phyloP scores from a whole-genome alignment of 2,113 vertebrate species.

The Sorex araneus region DNA sequence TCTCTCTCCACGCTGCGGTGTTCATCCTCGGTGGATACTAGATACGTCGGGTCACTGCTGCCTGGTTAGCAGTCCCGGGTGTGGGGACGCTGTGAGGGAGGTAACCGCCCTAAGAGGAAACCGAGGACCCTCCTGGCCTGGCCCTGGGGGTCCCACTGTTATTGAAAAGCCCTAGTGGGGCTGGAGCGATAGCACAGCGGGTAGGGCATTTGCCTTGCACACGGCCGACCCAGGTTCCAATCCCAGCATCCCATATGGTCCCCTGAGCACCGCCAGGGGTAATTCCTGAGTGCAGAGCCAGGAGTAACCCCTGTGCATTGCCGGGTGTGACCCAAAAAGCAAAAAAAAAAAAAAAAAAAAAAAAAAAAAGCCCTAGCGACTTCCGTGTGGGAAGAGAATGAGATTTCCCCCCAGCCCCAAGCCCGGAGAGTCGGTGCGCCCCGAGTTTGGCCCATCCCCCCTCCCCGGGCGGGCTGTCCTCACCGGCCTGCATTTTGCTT shows the following conservation, averaged over 20 bases:
- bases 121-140: neutral
- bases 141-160: too few relatives aligned
- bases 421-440: neutral
- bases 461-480: neutral
- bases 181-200: too few relatives aligned
- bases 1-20: conserved; percentile 8
- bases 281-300: too few relatives aligned
- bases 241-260: too few relatives aligned
- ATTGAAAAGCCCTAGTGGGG: neutral
- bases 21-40: neutral
- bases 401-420: neutral
- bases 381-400: neutral
- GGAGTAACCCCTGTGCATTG: too few relatives aligned
- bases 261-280: too few relatives aligned
- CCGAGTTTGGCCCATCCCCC: neutral
- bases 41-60: neutral
- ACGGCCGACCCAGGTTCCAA: too few relatives aligned
- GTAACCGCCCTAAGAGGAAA: neutral
- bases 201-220: too few relatives aligned
- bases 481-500: neutral
- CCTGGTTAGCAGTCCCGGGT: neutral
- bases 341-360: too few relatives aligned
- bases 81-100: neutral
- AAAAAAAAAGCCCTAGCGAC: too few relatives aligned
- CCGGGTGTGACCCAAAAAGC: too few relatives aligned